Evolutionary conservation across 2,888 invertebrate species (phyloP).

Genomic region (Athalia rosae): DNA sequence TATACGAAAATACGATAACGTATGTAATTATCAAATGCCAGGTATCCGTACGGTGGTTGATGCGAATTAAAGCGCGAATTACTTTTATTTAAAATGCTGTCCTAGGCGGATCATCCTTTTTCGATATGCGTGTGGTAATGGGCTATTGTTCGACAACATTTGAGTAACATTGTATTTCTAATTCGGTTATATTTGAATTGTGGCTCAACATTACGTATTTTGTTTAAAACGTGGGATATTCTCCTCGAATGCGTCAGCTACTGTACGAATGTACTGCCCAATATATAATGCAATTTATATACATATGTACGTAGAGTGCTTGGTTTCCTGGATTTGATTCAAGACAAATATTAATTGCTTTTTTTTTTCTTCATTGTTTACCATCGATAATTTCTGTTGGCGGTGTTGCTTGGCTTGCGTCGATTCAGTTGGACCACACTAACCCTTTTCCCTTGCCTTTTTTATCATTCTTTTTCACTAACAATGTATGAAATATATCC

Average conservation of each 20-base stretch:
- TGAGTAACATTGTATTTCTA: too few relatives aligned
- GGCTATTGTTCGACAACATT: too few relatives aligned
- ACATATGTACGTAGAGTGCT: slow-evolving; percentile 45
- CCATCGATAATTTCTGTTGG: slow-evolving; percentile 55
- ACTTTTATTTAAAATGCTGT: background rate
- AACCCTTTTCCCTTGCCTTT: slow-evolving; percentile 70
- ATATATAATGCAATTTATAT: slow-evolving; percentile 34
- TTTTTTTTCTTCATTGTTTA: slow-evolving; percentile 48
- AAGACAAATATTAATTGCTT: slow-evolving; percentile 50
- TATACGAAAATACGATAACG: slow-evolving; percentile 42
- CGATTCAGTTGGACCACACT: slow-evolving; percentile 71
- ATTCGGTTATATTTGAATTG: background rate
- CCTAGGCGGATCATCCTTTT: background rate
- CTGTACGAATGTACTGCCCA: slow-evolving; percentile 29
- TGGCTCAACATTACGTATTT: background rate
- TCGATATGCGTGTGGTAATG: background rate
- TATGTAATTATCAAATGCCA: slow-evolving; percentile 30
- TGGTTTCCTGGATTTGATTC: slow-evolving; percentile 50
- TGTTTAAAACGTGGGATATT: slow-evolving; percentile 2
- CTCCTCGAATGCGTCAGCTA: slow-evolving; percentile 7
- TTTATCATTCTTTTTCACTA: slow-evolving; percentile 63
- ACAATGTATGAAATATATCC: slow-evolving; percentile 56
- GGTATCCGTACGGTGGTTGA: slow-evolving; percentile 34
- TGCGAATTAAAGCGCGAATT: background rate
- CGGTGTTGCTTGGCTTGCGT: slow-evolving; percentile 69